phyloP scores from a whole-genome alignment of 2,888 invertebrate species.

The Ichneumoninae sp. region DNA sequence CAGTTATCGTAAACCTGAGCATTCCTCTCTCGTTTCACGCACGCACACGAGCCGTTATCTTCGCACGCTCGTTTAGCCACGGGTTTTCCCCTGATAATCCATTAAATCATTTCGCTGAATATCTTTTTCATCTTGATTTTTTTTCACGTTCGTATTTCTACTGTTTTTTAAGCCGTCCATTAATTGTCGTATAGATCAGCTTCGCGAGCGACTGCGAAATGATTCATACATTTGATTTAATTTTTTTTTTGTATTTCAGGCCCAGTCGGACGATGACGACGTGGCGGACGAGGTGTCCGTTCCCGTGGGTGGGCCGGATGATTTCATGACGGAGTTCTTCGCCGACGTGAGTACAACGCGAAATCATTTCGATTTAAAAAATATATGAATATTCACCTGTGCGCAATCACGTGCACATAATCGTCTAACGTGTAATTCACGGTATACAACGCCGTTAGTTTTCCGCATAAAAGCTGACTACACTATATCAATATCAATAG shows the following conservation, averaged over 20 bases:
- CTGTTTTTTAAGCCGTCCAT: not conserved
- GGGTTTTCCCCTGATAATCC: conserved; percentile 18
- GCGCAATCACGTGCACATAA: not conserved
- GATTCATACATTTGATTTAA: not conserved
- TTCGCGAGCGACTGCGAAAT: not conserved
- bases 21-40: conserved; percentile 4
- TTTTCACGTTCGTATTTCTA: conserved; percentile 13
- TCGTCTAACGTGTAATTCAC: not conserved
- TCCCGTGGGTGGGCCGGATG: conserved; percentile 95
- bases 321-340: conserved; percentile 99
- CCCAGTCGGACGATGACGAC: conserved; percentile 99
- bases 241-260: conserved; percentile 86
- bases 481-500: not conserved
- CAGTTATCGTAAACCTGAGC: conserved; percentile 50
- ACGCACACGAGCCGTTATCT: conserved; percentile 33
- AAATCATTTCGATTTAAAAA: not conserved
- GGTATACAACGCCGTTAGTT: not conserved
- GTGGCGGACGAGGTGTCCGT: conserved; percentile 98
- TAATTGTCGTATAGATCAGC: not conserved
- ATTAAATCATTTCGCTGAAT: conserved; percentile 12
- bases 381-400: not conserved
- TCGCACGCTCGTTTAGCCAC: conserved; percentile 20
- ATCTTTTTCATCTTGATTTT: not conserved
- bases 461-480: not conserved
- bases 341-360: conserved; percentile 91